Evolutionary conservation across 2,888 invertebrate species (phyloP).

Genomic region (Latrodectus elegans): DNA sequence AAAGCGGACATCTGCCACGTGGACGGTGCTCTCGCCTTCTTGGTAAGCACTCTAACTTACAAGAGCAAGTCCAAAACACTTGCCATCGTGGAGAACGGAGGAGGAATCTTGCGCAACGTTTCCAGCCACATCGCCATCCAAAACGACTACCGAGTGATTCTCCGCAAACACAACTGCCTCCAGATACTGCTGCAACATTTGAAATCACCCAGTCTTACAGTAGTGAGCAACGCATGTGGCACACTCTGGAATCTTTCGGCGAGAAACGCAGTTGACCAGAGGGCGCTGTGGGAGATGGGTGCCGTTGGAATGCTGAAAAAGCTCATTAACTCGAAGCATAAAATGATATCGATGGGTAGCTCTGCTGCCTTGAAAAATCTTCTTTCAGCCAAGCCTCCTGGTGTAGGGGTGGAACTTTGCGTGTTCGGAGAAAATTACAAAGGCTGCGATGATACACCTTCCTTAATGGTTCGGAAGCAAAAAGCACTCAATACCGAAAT

Average conservation of each 20-base stretch:
- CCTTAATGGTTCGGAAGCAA: slow-evolving; percentile 88
- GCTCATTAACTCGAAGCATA: slow-evolving; percentile 95
- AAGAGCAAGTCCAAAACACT: slow-evolving; percentile 92
- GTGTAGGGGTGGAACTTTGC: slow-evolving; percentile 59
- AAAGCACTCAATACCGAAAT: slow-evolving; percentile 79
- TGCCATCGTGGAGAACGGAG: slow-evolving; percentile 96
- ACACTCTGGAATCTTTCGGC: slow-evolving; percentile 98
- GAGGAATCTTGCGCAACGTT: slow-evolving; percentile 95
- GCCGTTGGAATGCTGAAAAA: slow-evolving; percentile 94
- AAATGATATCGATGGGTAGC: slow-evolving; percentile 97
- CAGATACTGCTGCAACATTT: slow-evolving; percentile 92
- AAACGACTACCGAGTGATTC: slow-evolving; percentile 77
- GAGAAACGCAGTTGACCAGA: slow-evolving; percentile 90
- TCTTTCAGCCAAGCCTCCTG: slow-evolving; percentile 83
- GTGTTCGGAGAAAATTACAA: slow-evolving; percentile 30
- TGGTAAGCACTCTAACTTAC: slow-evolving; percentile 92
- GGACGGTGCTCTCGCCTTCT: slow-evolving; percentile 90
- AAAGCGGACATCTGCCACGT: slow-evolving; percentile 96
- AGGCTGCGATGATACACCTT: slow-evolving; percentile 79
- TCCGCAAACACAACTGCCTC: slow-evolving; percentile 89
- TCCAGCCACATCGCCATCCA: slow-evolving; percentile 88
- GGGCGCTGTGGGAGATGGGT: slow-evolving; percentile 91
- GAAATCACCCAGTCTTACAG: slow-evolving; percentile 93
- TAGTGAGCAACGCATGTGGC: slow-evolving; percentile 97
- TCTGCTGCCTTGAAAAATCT: slow-evolving; percentile 95